These are phyloP conservation scores for Lycodopsis pacificus DNA, from an alignment of 2,797 vertebrate genomes.

Conservation along the genomic window DNA sequence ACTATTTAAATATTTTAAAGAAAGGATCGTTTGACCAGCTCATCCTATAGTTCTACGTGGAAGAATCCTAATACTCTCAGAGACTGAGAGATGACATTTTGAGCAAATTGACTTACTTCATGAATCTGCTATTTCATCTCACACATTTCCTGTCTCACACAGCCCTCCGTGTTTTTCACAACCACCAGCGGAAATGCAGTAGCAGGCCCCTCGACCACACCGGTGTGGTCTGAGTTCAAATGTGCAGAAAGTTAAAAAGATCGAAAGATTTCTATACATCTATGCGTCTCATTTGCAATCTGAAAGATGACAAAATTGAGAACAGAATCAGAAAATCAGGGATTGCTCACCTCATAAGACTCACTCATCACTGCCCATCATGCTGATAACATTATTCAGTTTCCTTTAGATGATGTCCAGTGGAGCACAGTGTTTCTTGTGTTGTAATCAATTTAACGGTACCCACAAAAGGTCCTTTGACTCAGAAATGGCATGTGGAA, in stretches of 20 bases:
- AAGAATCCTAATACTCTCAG: not conserved
- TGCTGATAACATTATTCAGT: constrained; percentile 6
- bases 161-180: not conserved
- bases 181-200: accelerated
- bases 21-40: not conserved
- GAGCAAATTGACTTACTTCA: not conserved
- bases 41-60: not conserved
- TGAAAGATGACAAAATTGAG: not conserved
- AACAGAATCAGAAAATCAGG: not conserved
- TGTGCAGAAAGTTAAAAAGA: constrained; percentile 32
- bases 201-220: not conserved
- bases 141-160: not conserved
- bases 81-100: not conserved
- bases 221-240: constrained; percentile 5
- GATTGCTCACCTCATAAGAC: not conserved
- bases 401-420: constrained; percentile 17
- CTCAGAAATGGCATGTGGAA: constrained; percentile 12
- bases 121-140: not conserved
- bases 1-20: not conserved
- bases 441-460: constrained; percentile 11
- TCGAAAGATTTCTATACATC: not conserved
- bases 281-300: not conserved
- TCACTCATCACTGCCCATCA: not conserved
- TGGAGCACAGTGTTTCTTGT: constrained; percentile 1
- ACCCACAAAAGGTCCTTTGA: constrained; percentile 11